Evolutionary conservation across 2,888 invertebrate species (phyloP).

Genomic region (Brenthis ino): DNA sequence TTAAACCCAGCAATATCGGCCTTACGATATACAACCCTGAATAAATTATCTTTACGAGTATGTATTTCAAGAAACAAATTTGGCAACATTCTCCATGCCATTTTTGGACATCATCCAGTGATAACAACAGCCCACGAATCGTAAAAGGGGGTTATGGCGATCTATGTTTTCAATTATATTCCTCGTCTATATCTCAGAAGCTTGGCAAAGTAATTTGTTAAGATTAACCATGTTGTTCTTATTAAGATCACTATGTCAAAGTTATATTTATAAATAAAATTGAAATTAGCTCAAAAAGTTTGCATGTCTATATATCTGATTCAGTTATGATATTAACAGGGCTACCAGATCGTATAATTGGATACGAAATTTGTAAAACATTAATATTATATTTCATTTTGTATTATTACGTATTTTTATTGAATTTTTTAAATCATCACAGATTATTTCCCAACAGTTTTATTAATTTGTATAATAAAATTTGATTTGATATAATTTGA

Average conservation of each 20-base stretch:
- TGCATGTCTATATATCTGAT: no score
- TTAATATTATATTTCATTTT: no score
- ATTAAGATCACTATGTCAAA: slow-evolving; percentile 2
- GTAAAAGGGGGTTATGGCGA: slow-evolving; percentile 26
- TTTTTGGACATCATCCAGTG: slow-evolving; percentile 40
- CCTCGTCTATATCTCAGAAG: slow-evolving; percentile 17
- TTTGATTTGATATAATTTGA: no score
- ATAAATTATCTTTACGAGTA: slow-evolving; percentile 31
- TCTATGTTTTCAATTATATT: slow-evolving; percentile 31
- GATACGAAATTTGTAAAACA: no score
- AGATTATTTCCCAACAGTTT: no score
- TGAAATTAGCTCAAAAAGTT: no score
- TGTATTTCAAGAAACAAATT: slow-evolving; percentile 31
- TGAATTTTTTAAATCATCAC: no score
- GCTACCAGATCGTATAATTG: no score
- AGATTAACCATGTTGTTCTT: not conserved
- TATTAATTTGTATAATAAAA: no score
- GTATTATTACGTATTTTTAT: no score
- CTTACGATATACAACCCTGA: slow-evolving; percentile 17
- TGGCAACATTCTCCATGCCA: slow-evolving; percentile 33
- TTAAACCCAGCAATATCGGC: slow-evolving; percentile 13
- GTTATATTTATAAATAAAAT: not conserved
- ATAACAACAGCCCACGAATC: slow-evolving; percentile 23
- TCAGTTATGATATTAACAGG: no score
- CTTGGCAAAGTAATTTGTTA: slow-evolving; percentile 11